These are phyloP conservation scores for Tinea semifulvella DNA, from an alignment of 2,888 invertebrate genomes.

Conservation along the genomic window DNA sequence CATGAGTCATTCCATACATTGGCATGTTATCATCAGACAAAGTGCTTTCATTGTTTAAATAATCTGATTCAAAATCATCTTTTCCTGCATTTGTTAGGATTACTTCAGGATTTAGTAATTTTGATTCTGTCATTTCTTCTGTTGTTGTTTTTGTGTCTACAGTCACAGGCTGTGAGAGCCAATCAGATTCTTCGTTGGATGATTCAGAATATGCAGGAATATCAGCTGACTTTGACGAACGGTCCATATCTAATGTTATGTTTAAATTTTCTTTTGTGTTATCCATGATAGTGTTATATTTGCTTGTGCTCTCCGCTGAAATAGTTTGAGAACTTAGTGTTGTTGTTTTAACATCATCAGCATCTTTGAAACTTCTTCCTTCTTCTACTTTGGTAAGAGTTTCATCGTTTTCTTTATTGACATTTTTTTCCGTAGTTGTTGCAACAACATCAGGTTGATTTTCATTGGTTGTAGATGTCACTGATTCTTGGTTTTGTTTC, in stretches of 20 bases:
- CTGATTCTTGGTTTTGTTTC: too few species aligned
- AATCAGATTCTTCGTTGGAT: slow-evolving; percentile 34
- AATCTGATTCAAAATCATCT: slow-evolving; percentile 54
- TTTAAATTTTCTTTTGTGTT: background rate
- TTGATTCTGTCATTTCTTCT: background rate
- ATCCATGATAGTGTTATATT: background rate
- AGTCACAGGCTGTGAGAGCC: slow-evolving; percentile 44
- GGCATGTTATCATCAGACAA: slow-evolving; percentile 36
- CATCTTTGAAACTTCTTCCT: background rate
- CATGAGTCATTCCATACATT: slow-evolving; percentile 40
- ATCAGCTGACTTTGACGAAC: background rate
- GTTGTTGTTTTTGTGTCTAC: slow-evolving; percentile 37
- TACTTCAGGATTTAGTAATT: background rate
- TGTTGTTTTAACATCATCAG: background rate
- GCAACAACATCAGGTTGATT: background rate
- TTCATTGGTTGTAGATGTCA: too few species aligned
- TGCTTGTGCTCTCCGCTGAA: background rate
- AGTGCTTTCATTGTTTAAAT: slow-evolving; percentile 39
- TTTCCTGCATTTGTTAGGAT: slow-evolving; percentile 24
- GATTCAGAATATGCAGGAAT: background rate
- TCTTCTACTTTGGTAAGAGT: background rate
- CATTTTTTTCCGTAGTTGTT: slow-evolving; percentile 19
- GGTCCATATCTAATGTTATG: too few species aligned
- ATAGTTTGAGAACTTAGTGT: background rate
- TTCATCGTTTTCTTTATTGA: background rate